Evolutionary conservation across 2,888 invertebrate genomes (phyloP).

Genomic region (Acrobeloides nanus): DNA sequence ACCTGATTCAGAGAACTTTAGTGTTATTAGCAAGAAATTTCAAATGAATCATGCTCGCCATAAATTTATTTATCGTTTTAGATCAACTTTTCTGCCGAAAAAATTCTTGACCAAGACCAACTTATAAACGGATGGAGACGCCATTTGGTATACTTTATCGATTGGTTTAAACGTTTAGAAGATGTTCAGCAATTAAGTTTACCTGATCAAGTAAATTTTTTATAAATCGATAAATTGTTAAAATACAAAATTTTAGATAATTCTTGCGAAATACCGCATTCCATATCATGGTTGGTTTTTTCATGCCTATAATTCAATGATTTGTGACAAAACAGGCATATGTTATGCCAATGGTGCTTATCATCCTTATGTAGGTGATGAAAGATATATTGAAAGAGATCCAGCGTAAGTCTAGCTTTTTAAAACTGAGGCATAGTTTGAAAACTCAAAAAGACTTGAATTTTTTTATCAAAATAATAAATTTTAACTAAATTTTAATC

Average conservation of each 20-base stretch:
- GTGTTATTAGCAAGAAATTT: too few relatives aligned
- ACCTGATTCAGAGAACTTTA: too few relatives aligned
- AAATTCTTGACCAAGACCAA: neutral
- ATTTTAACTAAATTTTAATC: too few relatives aligned
- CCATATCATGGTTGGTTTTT: constrained; percentile 21
- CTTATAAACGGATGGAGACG: constrained; percentile 28
- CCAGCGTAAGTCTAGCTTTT: constrained; percentile 11
- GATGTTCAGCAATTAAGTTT: constrained; percentile 16
- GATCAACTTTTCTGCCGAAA: neutral
- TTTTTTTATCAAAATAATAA: too few relatives aligned
- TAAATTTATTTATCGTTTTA: too few relatives aligned
- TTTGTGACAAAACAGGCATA: constrained; percentile 13
- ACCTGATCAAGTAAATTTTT: constrained; percentile 16
- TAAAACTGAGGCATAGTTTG: too few relatives aligned
- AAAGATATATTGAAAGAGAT: constrained; percentile 3
- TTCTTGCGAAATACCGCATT: constrained; percentile 24
- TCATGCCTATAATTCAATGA: constrained; percentile 19
- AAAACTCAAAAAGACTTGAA: too few relatives aligned
- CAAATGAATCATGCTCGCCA: too few relatives aligned
- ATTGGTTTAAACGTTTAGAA: constrained; percentile 15
- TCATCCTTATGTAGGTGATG: constrained; percentile 15
- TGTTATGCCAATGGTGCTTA: constrained; percentile 19
- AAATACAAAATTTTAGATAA: too few relatives aligned
- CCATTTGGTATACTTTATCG: constrained; percentile 24
- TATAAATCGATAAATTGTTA: too few relatives aligned